Percentiles rank a stretch among this genome's conserved stretches.
These are phyloP conservation scores for Nanorana parkeri DNA, from an alignment of 2,113 vertebrate species.

Conservation along the genomic window DNA sequence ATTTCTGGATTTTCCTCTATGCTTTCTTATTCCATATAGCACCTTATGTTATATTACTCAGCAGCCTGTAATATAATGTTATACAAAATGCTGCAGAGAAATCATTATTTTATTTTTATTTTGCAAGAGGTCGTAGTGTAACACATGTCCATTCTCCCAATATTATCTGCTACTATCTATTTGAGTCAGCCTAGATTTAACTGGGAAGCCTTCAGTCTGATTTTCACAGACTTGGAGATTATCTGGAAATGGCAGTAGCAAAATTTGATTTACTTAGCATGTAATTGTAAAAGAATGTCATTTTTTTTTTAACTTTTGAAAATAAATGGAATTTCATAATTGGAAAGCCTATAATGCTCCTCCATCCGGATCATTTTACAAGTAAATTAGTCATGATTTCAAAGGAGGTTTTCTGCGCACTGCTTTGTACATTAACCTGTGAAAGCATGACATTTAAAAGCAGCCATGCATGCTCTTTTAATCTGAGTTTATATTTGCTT, in stretches of 20 bases:
- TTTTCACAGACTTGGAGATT: neutral
- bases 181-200: too few relatives aligned
- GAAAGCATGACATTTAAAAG: constrained; percentile 37
- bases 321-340: constrained; percentile 51
- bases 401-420: neutral
- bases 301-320: constrained; percentile 42
- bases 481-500: constrained; percentile 41
- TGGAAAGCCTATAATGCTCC: constrained; percentile 29
- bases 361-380: constrained; percentile 44
- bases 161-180: too few relatives aligned
- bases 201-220: too few relatives aligned
- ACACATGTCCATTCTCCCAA: too few relatives aligned
- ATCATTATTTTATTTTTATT: too few relatives aligned
- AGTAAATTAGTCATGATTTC: constrained; percentile 43
- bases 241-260: neutral
- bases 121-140: too few relatives aligned
- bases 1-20: too few relatives aligned
- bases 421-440: constrained; percentile 29
- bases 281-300: constrained; percentile 49
- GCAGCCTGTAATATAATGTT: too few relatives aligned
- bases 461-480: constrained; percentile 20
- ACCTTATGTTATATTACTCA: too few relatives aligned
- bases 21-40: too few relatives aligned
- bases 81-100: too few relatives aligned
- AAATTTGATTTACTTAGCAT: constrained; percentile 35